Conservation (phyloP, 2,888 invertebrate species). For the Stegophylla sp. region DNA sequence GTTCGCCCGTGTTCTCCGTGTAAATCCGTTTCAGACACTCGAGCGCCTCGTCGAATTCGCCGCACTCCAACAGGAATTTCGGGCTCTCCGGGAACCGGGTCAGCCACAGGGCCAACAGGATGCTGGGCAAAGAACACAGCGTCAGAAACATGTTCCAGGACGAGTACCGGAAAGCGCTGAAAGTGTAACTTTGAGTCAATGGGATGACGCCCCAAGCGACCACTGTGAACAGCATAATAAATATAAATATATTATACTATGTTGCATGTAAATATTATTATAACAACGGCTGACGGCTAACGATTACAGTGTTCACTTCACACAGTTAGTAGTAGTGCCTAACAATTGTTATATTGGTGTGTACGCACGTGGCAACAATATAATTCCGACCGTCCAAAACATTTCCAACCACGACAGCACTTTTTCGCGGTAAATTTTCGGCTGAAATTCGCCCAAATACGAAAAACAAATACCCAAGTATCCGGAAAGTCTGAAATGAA, state of each 20-base stretch:
- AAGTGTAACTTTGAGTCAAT: conserved; percentile 70
- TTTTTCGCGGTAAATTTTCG: conserved; percentile 79
- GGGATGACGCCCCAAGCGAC: conserved; percentile 83
- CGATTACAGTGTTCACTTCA: no score
- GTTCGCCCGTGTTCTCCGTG: conserved; percentile 75
- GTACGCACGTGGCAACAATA: conserved; percentile 74
- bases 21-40: conserved; percentile 75
- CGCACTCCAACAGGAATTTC: conserved; percentile 81
- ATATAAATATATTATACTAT: no score
- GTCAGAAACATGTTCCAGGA: conserved; percentile 84
- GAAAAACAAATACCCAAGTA: conserved; percentile 85
- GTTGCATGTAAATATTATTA: no score
- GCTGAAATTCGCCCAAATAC: conserved; percentile 82
- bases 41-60: conserved; percentile 78
- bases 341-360: no score
- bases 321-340: no score
- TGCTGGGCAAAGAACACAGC: conserved; percentile 76
- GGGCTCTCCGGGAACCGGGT: conserved; percentile 82
- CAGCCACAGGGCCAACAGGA: conserved; percentile 74
- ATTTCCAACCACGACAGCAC: conserved; percentile 86
- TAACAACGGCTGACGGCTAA: no score
- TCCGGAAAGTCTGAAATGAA: conserved; percentile 73
- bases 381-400: conserved; percentile 83
- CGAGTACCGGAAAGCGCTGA: conserved; percentile 71
- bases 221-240: conserved; percentile 66